Evolutionary conservation across 2,888 invertebrate genomes (phyloP).

Genomic region (Xestia xanthographa): DNA sequence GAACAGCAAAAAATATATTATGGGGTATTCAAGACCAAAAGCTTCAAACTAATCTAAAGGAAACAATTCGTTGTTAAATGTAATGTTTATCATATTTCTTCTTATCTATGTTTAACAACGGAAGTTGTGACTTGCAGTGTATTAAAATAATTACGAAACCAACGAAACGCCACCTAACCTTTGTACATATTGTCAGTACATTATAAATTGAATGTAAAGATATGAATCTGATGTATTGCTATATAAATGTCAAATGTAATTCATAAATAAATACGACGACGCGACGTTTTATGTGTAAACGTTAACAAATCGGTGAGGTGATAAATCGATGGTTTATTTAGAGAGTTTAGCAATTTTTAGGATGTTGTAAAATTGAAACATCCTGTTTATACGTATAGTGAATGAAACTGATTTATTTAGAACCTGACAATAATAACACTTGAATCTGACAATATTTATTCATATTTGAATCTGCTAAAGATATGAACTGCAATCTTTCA

Average conservation of each 20-base stretch:
- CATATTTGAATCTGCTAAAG: background rate
- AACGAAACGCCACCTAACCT: conserved; percentile 38
- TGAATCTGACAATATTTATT: background rate
- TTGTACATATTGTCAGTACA: conserved; percentile 22
- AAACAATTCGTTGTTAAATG: conserved; percentile 49
- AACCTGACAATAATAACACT: background rate
- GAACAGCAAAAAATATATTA: background rate
- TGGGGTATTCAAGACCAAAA: conserved; percentile 10
- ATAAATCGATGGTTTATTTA: conserved; percentile 36
- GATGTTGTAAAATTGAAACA: conserved; percentile 12
- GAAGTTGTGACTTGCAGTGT: conserved; percentile 47
- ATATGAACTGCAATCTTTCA: background rate
- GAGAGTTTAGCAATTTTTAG: conserved; percentile 15
- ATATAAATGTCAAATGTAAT: conserved; percentile 51
- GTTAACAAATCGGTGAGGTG: conserved; percentile 50
- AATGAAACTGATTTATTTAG: background rate
- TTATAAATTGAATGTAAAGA: conserved; percentile 45
- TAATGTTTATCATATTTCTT: conserved; percentile 36
- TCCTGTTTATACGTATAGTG: background rate
- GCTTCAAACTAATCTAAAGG: conserved; percentile 10
- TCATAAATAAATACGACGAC: conserved; percentile 36
- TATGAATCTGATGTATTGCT: conserved; percentile 49
- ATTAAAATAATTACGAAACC: conserved; percentile 42
- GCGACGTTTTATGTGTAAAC: conserved; percentile 11
- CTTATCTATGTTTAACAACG: conserved; percentile 27